Base-by-base conservation (phyloP, 2,113 vertebrate species). In the Peromyscus leucopus region DNA sequence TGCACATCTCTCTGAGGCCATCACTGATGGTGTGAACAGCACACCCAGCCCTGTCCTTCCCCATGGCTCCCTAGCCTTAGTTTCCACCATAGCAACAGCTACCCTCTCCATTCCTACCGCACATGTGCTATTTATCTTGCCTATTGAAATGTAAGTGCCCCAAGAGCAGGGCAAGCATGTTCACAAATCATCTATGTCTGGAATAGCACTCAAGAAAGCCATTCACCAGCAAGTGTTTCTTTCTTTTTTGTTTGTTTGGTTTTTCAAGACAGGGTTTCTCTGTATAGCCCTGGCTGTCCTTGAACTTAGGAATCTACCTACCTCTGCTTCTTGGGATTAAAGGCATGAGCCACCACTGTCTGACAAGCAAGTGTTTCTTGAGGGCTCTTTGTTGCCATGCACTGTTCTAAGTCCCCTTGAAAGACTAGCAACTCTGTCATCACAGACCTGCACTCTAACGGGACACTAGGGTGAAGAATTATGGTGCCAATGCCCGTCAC, bases 121-220 rank as follows among this genome's bases (percentile, higher is more conserved):
- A 17, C 11, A 4, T 59, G 9, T 42, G 13, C 1, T 51, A 51
- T 86, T 15, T 10, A 59, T 71, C 46, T 61, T 36, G 65, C 33
- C 42, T 28, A 16, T 1, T 75, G 48, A 71, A 74, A 55, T 2
- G 7, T 12, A 17, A 61, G 39, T 31, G 26, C 55, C 63, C 10
- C 0, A 22, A 39, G 16, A n/a, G 16, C 10, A 31, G 36, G 61
- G n/a, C 15, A 8, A 19, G 21, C 10, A 2, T 1, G 76, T 46
- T 17, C 39, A 76, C 17, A 67, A 24, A 11, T 5, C 84, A 55
- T 36, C 4, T 28, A 26, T 0, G 0, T 48, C 63, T 46, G 28
- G 16, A 61, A 74, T 0, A 39, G 39, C 16, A 65, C 74, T 72
- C n/a, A 46, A n/a, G 33, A 72, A 67, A 90, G 51, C 46, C 74